These are phyloP conservation scores for Drosophila sp. DNA, from an alignment of 1,140 invertebrate genomes.

Conservation along the genomic window DNA sequence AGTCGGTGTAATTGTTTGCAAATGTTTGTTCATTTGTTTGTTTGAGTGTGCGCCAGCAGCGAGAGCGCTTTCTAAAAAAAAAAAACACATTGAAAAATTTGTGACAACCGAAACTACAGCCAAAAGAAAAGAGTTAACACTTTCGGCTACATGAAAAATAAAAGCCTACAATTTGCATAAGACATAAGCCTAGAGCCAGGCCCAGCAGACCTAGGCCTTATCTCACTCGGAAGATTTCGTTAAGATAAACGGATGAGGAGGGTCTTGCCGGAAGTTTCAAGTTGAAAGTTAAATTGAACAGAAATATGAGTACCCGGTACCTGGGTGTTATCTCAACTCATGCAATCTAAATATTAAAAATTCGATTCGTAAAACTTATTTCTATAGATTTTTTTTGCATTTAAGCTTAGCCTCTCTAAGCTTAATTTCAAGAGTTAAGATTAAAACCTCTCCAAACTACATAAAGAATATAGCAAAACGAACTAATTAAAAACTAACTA, in stretches of 20 bases:
- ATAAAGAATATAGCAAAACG: too few relatives aligned
- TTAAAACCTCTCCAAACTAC: too few relatives aligned
- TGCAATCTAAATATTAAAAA: too few relatives aligned
- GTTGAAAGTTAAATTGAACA: neutral
- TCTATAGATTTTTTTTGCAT: too few relatives aligned
- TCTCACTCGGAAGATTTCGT: neutral
- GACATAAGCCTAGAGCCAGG: neutral
- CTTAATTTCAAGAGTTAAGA: too few relatives aligned
- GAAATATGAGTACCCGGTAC: neutral
- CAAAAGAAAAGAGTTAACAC: constrained; percentile 31
- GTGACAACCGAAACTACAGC: constrained; percentile 6
- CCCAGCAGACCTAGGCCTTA: neutral
- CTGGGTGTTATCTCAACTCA: neutral
- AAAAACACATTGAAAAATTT: constrained; percentile 5
- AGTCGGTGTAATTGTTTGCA: constrained; percentile 58
- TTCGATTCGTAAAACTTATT: too few relatives aligned
- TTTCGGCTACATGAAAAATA: constrained; percentile 19
- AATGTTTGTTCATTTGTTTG: constrained; percentile 45
- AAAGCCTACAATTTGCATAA: constrained; percentile 19
- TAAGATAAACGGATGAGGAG: neutral
- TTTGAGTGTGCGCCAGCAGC: neutral
- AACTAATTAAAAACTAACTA: too few relatives aligned
- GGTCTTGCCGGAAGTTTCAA: neutral
- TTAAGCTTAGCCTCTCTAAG: too few relatives aligned
- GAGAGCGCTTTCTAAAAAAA: constrained; percentile 50